phyloP scores from a whole-genome alignment of 2,888 invertebrate species.

The Volucella inanis region DNA sequence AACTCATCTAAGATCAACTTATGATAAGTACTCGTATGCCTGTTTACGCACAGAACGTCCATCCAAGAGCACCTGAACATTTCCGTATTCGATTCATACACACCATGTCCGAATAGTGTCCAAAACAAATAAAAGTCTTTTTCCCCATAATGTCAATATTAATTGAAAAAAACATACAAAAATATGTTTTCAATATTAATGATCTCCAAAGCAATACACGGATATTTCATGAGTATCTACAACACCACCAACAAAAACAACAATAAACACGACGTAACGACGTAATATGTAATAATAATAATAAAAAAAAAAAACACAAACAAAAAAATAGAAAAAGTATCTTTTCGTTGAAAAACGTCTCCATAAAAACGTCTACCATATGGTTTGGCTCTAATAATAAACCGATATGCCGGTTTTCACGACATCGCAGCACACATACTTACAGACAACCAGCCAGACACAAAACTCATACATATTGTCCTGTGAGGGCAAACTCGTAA shows the following conservation, averaged over 20 bases:
- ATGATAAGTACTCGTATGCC: constrained; percentile 23
- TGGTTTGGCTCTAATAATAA: constrained; percentile 62
- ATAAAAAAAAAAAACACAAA: not conserved
- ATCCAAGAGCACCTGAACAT: not conserved
- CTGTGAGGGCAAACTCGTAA: too few relatives aligned
- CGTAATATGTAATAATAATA: too few relatives aligned
- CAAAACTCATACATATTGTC: too few relatives aligned
- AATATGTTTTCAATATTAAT: constrained; percentile 13
- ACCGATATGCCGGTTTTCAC: constrained; percentile 53
- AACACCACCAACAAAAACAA: not conserved
- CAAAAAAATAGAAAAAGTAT: constrained; percentile 31
- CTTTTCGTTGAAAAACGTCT: constrained; percentile 19
- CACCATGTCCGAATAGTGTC: not conserved
- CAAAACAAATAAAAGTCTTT: constrained; percentile 59
- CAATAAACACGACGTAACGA: too few relatives aligned
- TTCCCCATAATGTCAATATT: constrained; percentile 50
- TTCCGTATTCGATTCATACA: not conserved
- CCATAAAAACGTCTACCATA: constrained; percentile 69
- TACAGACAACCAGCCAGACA: too few relatives aligned
- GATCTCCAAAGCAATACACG: constrained; percentile 30
- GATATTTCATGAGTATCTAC: not conserved
- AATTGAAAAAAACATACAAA: constrained; percentile 34
- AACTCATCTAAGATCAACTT: constrained; percentile 18
- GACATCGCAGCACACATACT: not conserved
- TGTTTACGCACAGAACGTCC: constrained; percentile 15